Evolutionary conservation across 2,797 vertebrate species (phyloP), one percentile per base, ranked within the genome.

Genomic region (Rallus crepitans): DNA sequence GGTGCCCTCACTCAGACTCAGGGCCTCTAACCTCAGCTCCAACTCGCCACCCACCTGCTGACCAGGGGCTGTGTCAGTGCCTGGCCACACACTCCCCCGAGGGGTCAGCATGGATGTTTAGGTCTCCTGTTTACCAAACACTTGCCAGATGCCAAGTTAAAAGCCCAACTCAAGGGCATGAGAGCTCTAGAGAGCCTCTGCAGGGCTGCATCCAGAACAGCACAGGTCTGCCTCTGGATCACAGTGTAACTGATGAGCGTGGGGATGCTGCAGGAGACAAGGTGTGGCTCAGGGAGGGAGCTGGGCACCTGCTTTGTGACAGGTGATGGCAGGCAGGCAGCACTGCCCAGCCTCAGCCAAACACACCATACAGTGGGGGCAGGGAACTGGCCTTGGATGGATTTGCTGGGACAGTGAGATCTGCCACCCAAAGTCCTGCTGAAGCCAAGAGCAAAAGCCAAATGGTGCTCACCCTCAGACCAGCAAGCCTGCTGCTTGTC

Each of bases 1-100:
- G 5, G 40, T 71, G 55, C 24, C 33, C 70, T 53, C 55, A 15
- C 4, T 72, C 56, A 66, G 30, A 50, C 30, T 24, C 1, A 0
- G 30, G 24, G 33, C 18, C 37, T 53, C 55, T 15, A 12, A 24
- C 31, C 53, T 33, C 72, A 82, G 71, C 55, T 61, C 48, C 37
- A 56, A 39, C 57, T 76, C 63, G 11, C 45, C 25, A 84, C 52
- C 57, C 18, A 57, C 9, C 47, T 60, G n/a, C 70, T 35, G 53
- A 21, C 3, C 28, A 68, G 33, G 52, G 6, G 15, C 8, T 50
- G n/a, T 7, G 8, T 11, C 83, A 52, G n/a, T 6, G 30, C 33
- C 65, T 16, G 19, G 17, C 15, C 42, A 24, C 16, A 6, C 0
- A 1, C n/a, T n/a, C 15, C 55, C 63, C n/a, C 1, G 15, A 0